Evolutionary conservation across 2,888 invertebrate genomes (phyloP), one percentile per base, ranked within the genome.

Genomic region (Alentia gelatinosa): DNA sequence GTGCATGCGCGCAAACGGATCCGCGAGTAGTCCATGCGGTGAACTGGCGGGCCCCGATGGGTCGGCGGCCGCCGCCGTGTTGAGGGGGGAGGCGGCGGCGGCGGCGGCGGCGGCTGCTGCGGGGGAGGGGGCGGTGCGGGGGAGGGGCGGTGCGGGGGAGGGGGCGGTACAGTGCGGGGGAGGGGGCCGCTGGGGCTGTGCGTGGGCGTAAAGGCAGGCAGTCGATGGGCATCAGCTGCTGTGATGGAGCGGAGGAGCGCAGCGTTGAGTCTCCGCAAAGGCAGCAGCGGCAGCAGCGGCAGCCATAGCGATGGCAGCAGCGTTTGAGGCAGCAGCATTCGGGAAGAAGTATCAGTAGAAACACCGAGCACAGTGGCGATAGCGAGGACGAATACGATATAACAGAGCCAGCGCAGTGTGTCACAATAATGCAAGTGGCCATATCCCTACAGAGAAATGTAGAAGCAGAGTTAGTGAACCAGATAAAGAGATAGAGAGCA

Each of bases 171-270:
- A n/a, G 37, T 37, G 83, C 37, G 83, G 15, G 83, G 83, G 83
- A 83, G 83, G 83, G 83, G 83, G 40, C 39, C 39, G n/a, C 83
- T 30, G 30, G 40, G 37, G 40, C n/a, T 83, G 83, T 83, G 83
- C 83, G 83, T 83, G 83, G 83, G 83, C 83, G 83, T 37, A 39
- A 0, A 23, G 40, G 4, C 33, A 19, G 19, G n/a, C 40, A 39
- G 83, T 83, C 83, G 83, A 83, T 83, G 23, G 83, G 37, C 83
- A 83, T 83, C 83, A 83, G 83, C 83, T 83, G 83, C 19, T 37
- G n/a, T n/a, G 83, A 83, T 83, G 83, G 83, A 83, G 68, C 30
- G 68, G 68, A 56, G 23, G 56, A n/a, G n/a, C n/a, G n/a, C n/a
- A n/a, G n/a, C n/a, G n/a, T n/a, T n/a, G n/a, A n/a, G n/a, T n/a